Conservation (phyloP, 2,113 vertebrate genomes). For the Synodontis membranacea region DNA sequence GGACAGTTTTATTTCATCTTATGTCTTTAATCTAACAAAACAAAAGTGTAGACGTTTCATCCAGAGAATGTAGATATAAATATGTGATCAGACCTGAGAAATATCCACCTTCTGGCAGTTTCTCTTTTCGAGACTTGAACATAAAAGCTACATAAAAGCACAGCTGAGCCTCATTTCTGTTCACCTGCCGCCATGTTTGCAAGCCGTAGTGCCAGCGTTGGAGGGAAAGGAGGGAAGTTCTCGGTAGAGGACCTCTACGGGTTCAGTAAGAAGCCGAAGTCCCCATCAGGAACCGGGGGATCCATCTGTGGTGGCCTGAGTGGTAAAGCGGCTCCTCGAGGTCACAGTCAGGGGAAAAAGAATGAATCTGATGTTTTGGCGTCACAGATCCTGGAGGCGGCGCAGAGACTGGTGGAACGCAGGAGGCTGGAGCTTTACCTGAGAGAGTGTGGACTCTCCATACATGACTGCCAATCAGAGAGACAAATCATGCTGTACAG, state of each 20-base stretch:
- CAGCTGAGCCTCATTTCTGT: not conserved
- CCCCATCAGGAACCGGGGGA: constrained; percentile 63
- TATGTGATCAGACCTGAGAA: not conserved
- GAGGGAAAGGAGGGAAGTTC: constrained; percentile 75
- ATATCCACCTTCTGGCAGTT: not conserved
- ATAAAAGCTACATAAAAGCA: not conserved
- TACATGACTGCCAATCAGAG: constrained; percentile 67
- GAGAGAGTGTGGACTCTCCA: constrained; percentile 69
- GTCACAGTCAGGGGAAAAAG: constrained; percentile 58
- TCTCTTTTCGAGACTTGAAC: not conserved
- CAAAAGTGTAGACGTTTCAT: not conserved
- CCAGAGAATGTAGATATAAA: not conserved
- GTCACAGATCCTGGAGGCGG: constrained; percentile 72
- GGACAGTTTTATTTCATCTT: not conserved
- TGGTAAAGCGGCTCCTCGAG: constrained; percentile 55
- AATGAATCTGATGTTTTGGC: constrained; percentile 69
- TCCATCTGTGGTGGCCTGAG: constrained; percentile 57
- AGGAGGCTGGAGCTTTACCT: constrained; percentile 73
- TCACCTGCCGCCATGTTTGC: constrained; percentile 69
- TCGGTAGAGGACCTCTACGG: constrained; percentile 81
- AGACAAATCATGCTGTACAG: constrained; percentile 73
- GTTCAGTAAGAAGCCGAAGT: constrained; percentile 77
- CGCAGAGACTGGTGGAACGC: constrained; percentile 68
- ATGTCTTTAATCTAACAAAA: not conserved
- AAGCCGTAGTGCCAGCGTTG: constrained; percentile 57